Evolutionary conservation across 2,113 vertebrate genomes (phyloP).

Genomic region (Passer domesticus): DNA sequence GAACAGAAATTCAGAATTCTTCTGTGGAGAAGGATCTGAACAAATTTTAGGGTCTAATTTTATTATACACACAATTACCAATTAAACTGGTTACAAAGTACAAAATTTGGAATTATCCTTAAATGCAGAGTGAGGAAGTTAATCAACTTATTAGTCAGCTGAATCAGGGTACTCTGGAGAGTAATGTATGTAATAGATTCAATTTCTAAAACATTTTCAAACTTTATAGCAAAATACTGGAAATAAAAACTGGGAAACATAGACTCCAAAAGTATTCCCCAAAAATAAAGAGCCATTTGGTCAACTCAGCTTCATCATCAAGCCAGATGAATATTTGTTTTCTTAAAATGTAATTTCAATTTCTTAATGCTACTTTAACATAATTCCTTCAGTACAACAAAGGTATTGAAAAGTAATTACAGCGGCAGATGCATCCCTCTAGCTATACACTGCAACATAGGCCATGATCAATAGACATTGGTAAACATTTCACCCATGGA

Average conservation of each 20-base stretch:
- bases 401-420: not conserved
- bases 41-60: constrained; percentile 32
- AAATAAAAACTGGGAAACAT: not conserved
- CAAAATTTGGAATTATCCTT: not conserved
- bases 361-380: not conserved
- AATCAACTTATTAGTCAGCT: not conserved
- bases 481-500: not conserved
- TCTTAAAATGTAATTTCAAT: not conserved
- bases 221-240: not conserved
- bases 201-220: not conserved
- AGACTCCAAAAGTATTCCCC: not conserved
- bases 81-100: not conserved
- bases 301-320: not conserved
- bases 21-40: not conserved
- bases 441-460: not conserved
- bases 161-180: not conserved
- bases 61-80: constrained; percentile 29
- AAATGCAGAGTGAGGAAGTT: not conserved
- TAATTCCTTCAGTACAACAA: not conserved
- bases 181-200: not conserved
- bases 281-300: not conserved
- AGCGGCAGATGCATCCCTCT: not conserved
- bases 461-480: not conserved
- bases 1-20: constrained; percentile 8
- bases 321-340: not conserved